Evolutionary conservation across 2,797 vertebrate genomes (phyloP), one percentile per base, ranked within the genome.

Genomic region (Anolis apletophallus): DNA sequence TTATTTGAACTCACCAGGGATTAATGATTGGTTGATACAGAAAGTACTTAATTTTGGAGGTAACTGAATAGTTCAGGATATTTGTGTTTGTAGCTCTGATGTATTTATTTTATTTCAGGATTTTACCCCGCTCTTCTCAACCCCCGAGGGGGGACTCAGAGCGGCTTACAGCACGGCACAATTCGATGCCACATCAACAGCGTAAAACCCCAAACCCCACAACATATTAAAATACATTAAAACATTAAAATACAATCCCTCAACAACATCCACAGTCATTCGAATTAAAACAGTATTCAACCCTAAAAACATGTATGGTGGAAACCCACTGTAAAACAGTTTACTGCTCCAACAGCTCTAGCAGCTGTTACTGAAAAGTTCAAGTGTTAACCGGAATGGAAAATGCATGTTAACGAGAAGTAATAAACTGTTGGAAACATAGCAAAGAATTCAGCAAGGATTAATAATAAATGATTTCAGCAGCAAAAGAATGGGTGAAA

Each of bases 1-100:
- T 90, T 86, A 92, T 67, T n/a, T 50, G 2, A 55, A 52, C 59
- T 88, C 71, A 64, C 29, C 40, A 86, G 76, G 71, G 50, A 32
- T 46, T 64, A 59, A 74, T 85, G 81, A 85, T 77, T 88, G 82
- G 82, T 67, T 71, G 36, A 87, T 68, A 89, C n/a, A 5, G 80
- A 90, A 91, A 64, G 17, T 69, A 26, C 80, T 79, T 80, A 85
- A 88, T 73, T 73, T 17, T 1, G 19, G 32, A 73, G 79, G 2
- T 23, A 77, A 71, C 11, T 64, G 10, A 23, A 55, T 17, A 10
- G 68, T 57, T 59, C 32, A 12, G 68, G 72, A 57, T n/a, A 75
- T 54, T 9, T 87, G n/a, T 57, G 61, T 23, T 82, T 75, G 14
- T 76, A 32, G 34, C 46, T 52, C 16, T 67, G n/a, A 32, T 69